phyloP scores from a whole-genome alignment of 1,140 invertebrate species.

The Drosophila bifasciata region DNA sequence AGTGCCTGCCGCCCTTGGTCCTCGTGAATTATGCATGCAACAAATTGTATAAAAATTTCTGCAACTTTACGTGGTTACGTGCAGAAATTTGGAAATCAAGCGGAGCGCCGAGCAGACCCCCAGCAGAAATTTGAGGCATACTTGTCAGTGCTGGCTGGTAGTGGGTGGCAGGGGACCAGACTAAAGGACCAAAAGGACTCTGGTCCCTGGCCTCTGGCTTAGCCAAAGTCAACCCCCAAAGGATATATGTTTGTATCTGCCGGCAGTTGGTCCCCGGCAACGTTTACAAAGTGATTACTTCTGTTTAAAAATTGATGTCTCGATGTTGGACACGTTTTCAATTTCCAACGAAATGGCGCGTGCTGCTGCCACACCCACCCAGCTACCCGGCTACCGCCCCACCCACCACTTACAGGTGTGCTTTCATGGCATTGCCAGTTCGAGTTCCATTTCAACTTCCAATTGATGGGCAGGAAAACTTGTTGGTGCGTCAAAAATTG shows the following conservation, averaged over 20 bases:
- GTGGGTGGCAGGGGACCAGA: not conserved
- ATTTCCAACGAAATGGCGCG: conserved; percentile 63
- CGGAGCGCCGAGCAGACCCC: conserved; percentile 34
- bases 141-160: conserved; percentile 39
- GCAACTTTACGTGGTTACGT: conserved; percentile 81
- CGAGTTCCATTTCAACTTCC: conserved; percentile 31
- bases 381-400: not conserved
- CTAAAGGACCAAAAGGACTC: conserved; percentile 24
- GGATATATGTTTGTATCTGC: conserved; percentile 32
- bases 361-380: not conserved
- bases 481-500: conserved; percentile 40
- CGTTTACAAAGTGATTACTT: conserved; percentile 84
- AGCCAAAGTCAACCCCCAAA: conserved; percentile 58
- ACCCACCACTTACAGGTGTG: conserved; percentile 30
- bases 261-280: conserved; percentile 18
- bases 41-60: conserved; percentile 83
- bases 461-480: conserved; percentile 16
- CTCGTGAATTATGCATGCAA: conserved; percentile 82
- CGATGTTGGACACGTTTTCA: conserved; percentile 83
- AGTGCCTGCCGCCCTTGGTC: conserved; percentile 42
- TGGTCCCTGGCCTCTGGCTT: conserved; percentile 36
- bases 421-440: too few species aligned
- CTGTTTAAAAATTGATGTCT: conserved; percentile 82
- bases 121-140: conserved; percentile 61
- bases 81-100: conserved; percentile 79